These are phyloP conservation scores for Drosophila novamexicana DNA, from an alignment of 1,140 invertebrate genomes.

Conservation along the genomic window DNA sequence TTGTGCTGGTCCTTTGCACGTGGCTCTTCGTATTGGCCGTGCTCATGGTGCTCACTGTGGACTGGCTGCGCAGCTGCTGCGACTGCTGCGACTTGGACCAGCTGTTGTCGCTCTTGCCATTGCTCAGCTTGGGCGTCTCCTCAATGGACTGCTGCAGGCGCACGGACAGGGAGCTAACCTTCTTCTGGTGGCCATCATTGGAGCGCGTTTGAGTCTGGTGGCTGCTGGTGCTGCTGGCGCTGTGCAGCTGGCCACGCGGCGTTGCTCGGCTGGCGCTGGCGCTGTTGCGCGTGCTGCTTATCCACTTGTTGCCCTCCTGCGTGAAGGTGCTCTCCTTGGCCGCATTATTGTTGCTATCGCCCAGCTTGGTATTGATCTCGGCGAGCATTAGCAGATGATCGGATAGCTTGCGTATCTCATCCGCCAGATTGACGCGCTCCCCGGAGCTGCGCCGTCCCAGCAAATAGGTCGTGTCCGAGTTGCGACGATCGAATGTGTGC, in stretches of 20 bases:
- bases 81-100: constrained; percentile 32
- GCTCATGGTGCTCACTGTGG: constrained; percentile 56
- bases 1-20: constrained; percentile 34
- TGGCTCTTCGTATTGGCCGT: constrained; percentile 51
- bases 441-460: constrained; percentile 75
- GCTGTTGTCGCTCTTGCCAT: constrained; percentile 41
- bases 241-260: constrained; percentile 28
- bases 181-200: constrained; percentile 53
- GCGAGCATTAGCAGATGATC: constrained; percentile 91
- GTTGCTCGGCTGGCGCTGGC: constrained; percentile 42
- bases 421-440: constrained; percentile 88
- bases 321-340: constrained; percentile 35
- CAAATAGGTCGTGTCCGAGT: constrained; percentile 90
- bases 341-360: constrained; percentile 84
- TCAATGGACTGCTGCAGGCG: constrained; percentile 80
- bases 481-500: constrained; percentile 87
- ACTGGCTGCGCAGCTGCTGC: constrained; percentile 31
- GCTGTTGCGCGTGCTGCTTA: constrained; percentile 42
- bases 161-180: constrained; percentile 66
- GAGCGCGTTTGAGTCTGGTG: constrained; percentile 38
- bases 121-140: constrained; percentile 76
- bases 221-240: constrained; percentile 30
- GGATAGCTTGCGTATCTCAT: constrained; percentile 91
- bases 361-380: constrained; percentile 88
- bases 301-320: constrained; percentile 51